phyloP scores from a whole-genome alignment of 2,888 invertebrate species.

The Eupeodes latifasciatus region DNA sequence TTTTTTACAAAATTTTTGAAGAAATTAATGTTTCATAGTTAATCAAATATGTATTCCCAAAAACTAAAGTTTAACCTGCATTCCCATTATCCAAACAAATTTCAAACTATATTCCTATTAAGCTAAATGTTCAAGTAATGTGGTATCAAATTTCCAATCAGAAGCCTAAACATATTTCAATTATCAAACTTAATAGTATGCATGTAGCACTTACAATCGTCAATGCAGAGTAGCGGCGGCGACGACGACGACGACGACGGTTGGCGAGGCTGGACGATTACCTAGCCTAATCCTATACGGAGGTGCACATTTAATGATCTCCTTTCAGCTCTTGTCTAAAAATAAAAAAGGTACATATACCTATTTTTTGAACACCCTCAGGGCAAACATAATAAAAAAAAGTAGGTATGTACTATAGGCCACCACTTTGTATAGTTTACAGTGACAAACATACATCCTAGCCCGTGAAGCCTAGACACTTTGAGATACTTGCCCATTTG shows the following conservation, averaged over 20 bases:
- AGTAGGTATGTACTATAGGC: background rate
- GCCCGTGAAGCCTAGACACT: conserved; percentile 26
- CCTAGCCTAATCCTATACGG: background rate
- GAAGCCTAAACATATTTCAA: conserved; percentile 37
- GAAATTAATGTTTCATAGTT: too few relatives aligned
- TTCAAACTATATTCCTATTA: background rate
- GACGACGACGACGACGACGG: too few relatives aligned
- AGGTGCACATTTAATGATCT: conserved; percentile 31
- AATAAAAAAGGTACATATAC: conserved; percentile 28
- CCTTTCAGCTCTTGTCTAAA: conserved; percentile 55
- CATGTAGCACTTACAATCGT: conserved; percentile 17
- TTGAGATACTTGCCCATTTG: conserved; percentile 67
- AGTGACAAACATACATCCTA: conserved; percentile 35
- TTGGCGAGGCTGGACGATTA: background rate
- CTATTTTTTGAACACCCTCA: conserved; percentile 60
- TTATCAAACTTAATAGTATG: conserved; percentile 39
- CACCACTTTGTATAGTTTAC: background rate
- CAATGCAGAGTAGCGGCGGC: background rate
- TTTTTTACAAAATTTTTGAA: too few relatives aligned
- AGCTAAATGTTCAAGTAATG: background rate
- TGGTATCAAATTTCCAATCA: background rate
- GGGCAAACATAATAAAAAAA: conserved; percentile 30
- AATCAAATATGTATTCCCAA: too few relatives aligned
- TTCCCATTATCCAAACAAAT: background rate
- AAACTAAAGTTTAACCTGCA: too few relatives aligned